Conservation (phyloP, 2,888 invertebrate genomes). For the Agrilus cyanescens region DNA sequence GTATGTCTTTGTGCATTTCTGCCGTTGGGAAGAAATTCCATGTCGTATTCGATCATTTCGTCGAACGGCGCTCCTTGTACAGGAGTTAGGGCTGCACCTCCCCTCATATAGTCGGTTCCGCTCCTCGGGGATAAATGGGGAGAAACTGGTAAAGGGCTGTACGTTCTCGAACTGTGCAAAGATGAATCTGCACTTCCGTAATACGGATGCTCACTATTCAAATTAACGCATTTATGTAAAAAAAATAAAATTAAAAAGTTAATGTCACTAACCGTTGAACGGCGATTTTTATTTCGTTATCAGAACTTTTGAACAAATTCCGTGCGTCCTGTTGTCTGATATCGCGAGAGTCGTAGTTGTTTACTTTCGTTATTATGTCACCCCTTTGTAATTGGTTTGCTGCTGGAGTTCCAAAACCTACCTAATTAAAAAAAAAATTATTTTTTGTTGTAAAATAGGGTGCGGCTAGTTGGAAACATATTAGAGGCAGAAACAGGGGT, state of each 20-base stretch:
- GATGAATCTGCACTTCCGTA: slow-evolving; percentile 40
- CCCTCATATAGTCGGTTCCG: slow-evolving; percentile 37
- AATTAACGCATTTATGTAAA: not conserved
- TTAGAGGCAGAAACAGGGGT: no score
- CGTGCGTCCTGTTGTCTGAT: slow-evolving; percentile 87
- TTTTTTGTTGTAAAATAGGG: no score
- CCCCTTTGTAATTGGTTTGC: slow-evolving; percentile 76
- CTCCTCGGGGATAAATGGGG: slow-evolving; percentile 34
- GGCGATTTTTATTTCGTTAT: slow-evolving; percentile 65
- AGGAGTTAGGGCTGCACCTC: slow-evolving; percentile 32
- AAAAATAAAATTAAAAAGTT: not conserved
- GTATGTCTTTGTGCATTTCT: slow-evolving; percentile 5
- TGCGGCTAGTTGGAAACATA: no score
- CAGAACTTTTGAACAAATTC: slow-evolving; percentile 71
- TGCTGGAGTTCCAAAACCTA: slow-evolving; percentile 75
- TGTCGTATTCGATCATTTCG: slow-evolving; percentile 16
- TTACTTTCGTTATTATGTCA: slow-evolving; percentile 82
- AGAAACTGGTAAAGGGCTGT: slow-evolving; percentile 34
- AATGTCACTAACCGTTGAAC: slow-evolving; percentile 57
- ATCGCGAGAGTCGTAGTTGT: slow-evolving; percentile 78
- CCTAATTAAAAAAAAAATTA: slow-evolving; percentile 42
- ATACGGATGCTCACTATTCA: slow-evolving; percentile 13
- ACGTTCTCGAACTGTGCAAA: slow-evolving; percentile 34
- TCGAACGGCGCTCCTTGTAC: slow-evolving; percentile 29
- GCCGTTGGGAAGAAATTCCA: slow-evolving; percentile 20